These are phyloP conservation scores for Eretmocerus hayati DNA, from an alignment of 2,888 invertebrate genomes.

Conservation along the genomic window DNA sequence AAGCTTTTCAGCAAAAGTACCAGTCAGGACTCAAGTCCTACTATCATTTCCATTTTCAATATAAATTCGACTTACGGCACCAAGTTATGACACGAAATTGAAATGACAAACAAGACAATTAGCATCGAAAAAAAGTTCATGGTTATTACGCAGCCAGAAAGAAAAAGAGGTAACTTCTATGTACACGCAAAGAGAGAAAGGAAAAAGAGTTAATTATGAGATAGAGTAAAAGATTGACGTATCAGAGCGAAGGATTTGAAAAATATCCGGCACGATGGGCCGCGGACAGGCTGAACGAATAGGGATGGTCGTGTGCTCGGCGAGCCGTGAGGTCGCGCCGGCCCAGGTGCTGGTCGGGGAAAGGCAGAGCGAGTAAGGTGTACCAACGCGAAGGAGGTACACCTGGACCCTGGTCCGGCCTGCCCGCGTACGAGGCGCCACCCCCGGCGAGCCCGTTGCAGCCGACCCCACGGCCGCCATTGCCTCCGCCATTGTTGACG, in stretches of 20 bases:
- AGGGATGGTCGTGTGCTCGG: constrained; percentile 54
- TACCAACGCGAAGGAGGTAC: constrained; percentile 67
- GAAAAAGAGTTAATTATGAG: background rate
- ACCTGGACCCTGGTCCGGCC: no score
- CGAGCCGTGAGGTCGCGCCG: constrained; percentile 64
- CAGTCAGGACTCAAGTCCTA: no score
- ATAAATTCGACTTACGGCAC: no score
- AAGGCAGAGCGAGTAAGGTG: constrained; percentile 83
- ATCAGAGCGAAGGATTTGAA: constrained; percentile 61
- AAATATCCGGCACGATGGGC: constrained; percentile 78
- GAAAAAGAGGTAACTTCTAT: background rate
- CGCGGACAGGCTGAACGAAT: constrained; percentile 62
- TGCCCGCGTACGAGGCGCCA: constrained; percentile 47
- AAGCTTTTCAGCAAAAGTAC: no score
- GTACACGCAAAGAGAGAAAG: background rate
- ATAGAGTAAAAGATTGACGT: background rate
- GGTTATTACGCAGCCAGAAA: no score
- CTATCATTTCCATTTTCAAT: no score
- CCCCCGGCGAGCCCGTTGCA: constrained; percentile 40
- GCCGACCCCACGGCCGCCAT: constrained; percentile 43
- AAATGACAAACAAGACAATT: no score
- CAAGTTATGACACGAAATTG: no score
- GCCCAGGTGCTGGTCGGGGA: constrained; percentile 88
- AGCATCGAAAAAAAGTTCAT: no score
- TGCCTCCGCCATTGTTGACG: constrained; percentile 41